Conservation (phyloP, 2,888 invertebrate genomes). For the Acleris emargana region DNA sequence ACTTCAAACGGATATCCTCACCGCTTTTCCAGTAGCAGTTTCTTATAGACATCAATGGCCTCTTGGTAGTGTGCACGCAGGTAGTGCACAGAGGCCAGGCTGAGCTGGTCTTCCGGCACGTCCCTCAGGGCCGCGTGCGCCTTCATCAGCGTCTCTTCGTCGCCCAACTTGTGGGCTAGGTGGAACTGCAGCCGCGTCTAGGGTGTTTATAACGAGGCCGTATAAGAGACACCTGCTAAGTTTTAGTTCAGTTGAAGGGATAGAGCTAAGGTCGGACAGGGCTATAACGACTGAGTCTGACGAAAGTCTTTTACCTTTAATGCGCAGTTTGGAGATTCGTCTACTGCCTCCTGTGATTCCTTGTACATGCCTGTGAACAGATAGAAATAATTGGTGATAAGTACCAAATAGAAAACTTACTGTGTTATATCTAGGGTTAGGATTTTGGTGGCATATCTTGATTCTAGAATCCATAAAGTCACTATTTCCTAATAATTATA, state of each 20-base stretch:
- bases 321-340: conserved; percentile 86
- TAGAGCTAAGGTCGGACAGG: too few species aligned
- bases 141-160: conserved; percentile 92
- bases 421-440: too few species aligned
- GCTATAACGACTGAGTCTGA: too few species aligned
- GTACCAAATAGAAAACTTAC: too few species aligned
- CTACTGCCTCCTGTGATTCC: conserved; percentile 86
- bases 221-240: too few species aligned
- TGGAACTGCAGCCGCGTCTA: conserved; percentile 95
- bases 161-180: conserved; percentile 95
- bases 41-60: conserved; percentile 98
- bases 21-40: conserved; percentile 95
- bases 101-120: conserved; percentile 96
- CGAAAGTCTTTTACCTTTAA: too few species aligned
- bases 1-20: conserved; percentile 55
- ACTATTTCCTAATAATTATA: too few species aligned
- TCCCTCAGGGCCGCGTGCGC: conserved; percentile 94
- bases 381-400: background rate
- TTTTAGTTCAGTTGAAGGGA: too few species aligned
- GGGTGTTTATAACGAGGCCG: background rate
- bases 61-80: conserved; percentile 98
- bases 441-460: too few species aligned
- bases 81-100: conserved; percentile 98
- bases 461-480: too few species aligned
- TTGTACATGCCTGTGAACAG: conserved; percentile 87